Conservation (phyloP, 2,888 invertebrate genomes). For the Argyra leucocephala region DNA sequence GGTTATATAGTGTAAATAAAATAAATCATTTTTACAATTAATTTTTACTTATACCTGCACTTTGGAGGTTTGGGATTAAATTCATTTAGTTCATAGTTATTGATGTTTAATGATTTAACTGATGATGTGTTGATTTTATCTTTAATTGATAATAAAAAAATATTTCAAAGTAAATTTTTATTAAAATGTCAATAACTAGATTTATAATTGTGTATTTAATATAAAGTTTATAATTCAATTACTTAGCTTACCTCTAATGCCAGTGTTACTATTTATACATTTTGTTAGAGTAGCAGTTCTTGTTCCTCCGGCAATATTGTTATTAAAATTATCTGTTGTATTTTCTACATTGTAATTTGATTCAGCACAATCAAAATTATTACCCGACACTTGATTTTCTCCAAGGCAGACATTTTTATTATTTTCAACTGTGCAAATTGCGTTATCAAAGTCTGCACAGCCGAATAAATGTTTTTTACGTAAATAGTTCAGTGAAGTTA, state of each 20-base stretch:
- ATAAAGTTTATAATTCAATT: neutral
- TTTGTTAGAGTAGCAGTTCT: neutral
- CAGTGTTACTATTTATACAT: constrained; percentile 27
- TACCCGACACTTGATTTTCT: neutral
- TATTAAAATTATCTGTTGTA: neutral
- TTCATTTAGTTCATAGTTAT: constrained; percentile 71
- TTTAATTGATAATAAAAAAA: constrained; percentile 43
- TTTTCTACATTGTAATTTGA: neutral
- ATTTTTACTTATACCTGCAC: constrained; percentile 30
- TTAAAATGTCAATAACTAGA: too few relatives aligned
- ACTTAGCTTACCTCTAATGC: constrained; percentile 33
- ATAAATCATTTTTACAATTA: too few relatives aligned
- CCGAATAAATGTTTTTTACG: constrained; percentile 26
- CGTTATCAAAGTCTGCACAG: constrained; percentile 18
- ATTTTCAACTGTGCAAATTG: constrained; percentile 14
- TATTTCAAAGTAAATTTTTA: neutral
- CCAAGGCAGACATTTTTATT: constrained; percentile 7
- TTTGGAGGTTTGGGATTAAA: constrained; percentile 44
- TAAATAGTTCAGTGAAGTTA: constrained; percentile 24
- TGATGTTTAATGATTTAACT: constrained; percentile 62
- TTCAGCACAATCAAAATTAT: neutral
- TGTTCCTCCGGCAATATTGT: neutral
- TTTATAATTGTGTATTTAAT: too few relatives aligned
- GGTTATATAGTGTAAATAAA: too few relatives aligned
- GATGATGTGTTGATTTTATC: constrained; percentile 44